These are phyloP conservation scores for Campylomormyrus numenius DNA, from an alignment of 2,113 vertebrate species.

Conservation along the genomic window DNA sequence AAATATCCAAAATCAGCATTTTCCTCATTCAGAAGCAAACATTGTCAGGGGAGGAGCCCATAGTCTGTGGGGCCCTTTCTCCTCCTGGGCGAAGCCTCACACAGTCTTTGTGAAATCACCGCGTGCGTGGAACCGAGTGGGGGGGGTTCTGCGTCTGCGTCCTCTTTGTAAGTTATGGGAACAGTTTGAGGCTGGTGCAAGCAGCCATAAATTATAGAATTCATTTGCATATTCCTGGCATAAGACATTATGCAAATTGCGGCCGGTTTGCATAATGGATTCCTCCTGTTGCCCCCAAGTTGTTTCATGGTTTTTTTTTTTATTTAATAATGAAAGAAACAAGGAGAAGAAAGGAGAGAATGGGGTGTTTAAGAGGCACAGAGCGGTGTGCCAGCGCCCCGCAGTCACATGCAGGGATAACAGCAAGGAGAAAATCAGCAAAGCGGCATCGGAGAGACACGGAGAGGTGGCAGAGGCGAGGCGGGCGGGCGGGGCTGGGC, in stretches of 20 bases:
- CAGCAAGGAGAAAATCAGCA: slow-evolving; percentile 14
- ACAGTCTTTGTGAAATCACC: slow-evolving; percentile 44
- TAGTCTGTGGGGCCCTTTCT: background rate
- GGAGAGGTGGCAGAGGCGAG: background rate
- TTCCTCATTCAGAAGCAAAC: background rate
- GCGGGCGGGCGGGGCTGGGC: background rate
- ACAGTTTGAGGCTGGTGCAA: slow-evolving; percentile 81
- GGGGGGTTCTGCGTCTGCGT: slow-evolving; percentile 37
- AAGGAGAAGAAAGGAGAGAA: slow-evolving; percentile 54
- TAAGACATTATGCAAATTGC: slow-evolving; percentile 79
- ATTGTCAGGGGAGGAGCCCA: background rate
- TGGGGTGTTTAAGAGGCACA: slow-evolving; percentile 28
- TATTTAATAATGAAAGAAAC: slow-evolving; percentile 52
- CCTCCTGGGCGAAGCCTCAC: background rate
- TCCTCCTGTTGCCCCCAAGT: slow-evolving; percentile 68
- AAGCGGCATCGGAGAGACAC: slow-evolving; percentile 9
- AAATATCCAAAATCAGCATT: background rate
- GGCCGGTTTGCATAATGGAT: slow-evolving; percentile 74
- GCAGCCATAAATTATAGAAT: slow-evolving; percentile 78
- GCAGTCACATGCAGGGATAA: slow-evolving; percentile 3
- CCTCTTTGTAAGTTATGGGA: slow-evolving; percentile 86
- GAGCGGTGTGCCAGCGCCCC: slow-evolving; percentile 18
- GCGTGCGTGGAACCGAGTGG: slow-evolving; percentile 46
- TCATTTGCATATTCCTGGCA: slow-evolving; percentile 78
- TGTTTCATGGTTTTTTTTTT: slow-evolving; percentile 61